These are phyloP conservation scores for Cephus pygmeus DNA, from an alignment of 2,888 invertebrate species.

Conservation along the genomic window DNA sequence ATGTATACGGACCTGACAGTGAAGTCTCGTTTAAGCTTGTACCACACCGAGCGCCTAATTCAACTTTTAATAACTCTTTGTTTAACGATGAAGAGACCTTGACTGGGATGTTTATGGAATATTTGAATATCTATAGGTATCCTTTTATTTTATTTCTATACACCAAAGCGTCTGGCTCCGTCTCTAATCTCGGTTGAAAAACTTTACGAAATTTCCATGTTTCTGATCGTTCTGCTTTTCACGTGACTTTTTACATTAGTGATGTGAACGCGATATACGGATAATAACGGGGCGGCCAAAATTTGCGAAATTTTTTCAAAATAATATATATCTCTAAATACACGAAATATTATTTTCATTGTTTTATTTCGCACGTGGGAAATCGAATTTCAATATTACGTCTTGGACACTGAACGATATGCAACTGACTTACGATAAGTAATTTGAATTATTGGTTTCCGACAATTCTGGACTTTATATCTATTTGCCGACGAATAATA, in stretches of 20 bases:
- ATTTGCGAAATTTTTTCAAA: background rate
- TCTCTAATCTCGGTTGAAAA: background rate
- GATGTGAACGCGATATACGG: background rate
- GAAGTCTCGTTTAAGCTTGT: background rate
- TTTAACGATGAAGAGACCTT: background rate
- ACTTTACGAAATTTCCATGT: background rate
- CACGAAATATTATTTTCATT: too few species aligned
- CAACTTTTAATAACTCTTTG: background rate
- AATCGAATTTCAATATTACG: background rate
- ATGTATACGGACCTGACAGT: background rate
- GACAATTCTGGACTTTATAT: background rate
- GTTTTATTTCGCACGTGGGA: too few species aligned
- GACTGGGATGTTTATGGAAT: background rate
- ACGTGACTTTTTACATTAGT: background rate
- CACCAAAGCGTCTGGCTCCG: background rate
- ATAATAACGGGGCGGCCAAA: background rate
- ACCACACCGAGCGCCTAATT: background rate
- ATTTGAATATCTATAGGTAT: background rate
- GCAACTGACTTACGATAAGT: background rate
- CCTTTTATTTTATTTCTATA: background rate
- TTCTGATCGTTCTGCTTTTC: background rate
- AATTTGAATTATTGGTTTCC: background rate
- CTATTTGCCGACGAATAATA: background rate
- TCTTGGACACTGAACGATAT: background rate
- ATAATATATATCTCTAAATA: too few species aligned